Evolutionary conservation across 2,797 vertebrate genomes (phyloP).

Genomic region (Kryptopterus vitreolus): DNA sequence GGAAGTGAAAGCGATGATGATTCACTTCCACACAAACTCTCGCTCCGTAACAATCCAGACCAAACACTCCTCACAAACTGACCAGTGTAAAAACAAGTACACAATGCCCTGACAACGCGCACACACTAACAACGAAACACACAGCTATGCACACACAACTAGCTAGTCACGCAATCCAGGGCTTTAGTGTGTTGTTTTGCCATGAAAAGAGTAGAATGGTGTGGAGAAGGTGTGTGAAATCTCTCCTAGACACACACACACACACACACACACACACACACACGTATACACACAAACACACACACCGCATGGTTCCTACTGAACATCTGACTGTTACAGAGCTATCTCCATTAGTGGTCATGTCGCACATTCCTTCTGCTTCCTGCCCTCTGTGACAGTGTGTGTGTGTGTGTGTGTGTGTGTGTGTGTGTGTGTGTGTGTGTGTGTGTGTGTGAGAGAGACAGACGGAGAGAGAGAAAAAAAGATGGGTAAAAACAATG

Average conservation of each 20-base stretch:
- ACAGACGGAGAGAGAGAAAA: neutral
- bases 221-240: constrained; percentile 10
- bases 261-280: constrained; percentile 25
- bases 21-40: neutral
- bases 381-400: neutral
- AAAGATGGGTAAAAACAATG: too few relatives aligned
- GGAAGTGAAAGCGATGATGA: neutral
- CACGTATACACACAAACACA: constrained; percentile 30
- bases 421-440: constrained; percentile 25
- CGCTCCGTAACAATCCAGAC: too few relatives aligned
- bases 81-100: too few relatives aligned
- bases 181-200: neutral
- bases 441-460: neutral
- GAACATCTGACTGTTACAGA: constrained; percentile 36
- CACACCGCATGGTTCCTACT: constrained; percentile 20
- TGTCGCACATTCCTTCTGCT: constrained; percentile 27
- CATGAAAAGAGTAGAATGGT: constrained; percentile 14
- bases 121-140: neutral
- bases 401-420: constrained; percentile 24
- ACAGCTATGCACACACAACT: neutral
- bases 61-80: too few relatives aligned
- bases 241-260: neutral
- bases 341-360: constrained; percentile 26
- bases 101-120: too few relatives aligned
- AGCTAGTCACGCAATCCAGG: neutral